phyloP scores from a whole-genome alignment of 2,888 invertebrate species.

The Xestia c-nigrum region DNA sequence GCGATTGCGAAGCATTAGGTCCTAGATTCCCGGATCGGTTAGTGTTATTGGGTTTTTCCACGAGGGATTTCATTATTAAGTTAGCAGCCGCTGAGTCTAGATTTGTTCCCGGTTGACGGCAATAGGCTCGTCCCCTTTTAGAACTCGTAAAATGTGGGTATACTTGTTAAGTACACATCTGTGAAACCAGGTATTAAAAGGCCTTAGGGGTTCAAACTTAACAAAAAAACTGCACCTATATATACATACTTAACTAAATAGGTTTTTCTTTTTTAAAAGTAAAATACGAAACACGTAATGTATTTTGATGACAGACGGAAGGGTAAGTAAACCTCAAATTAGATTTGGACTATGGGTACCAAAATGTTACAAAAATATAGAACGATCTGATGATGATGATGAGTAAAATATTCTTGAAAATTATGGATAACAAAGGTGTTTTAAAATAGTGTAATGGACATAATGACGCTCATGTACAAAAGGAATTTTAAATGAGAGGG shows the following conservation, averaged over 20 bases:
- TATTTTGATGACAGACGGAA: too few species aligned
- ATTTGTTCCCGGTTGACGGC: too few species aligned
- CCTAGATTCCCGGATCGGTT: neutral
- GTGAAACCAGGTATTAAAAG: neutral
- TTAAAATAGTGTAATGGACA: neutral
- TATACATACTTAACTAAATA: neutral
- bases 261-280: neutral
- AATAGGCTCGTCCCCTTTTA: too few species aligned
- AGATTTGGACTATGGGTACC: too few species aligned
- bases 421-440: neutral
- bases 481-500: slow-evolving; percentile 13
- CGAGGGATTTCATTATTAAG: too few species aligned
- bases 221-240: neutral
- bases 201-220: neutral
- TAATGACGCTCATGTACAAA: slow-evolving; percentile 11
- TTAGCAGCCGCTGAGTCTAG: too few species aligned
- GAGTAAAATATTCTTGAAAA: neutral
- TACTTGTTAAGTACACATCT: too few species aligned
- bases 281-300: too few species aligned
- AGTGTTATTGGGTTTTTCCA: too few species aligned
- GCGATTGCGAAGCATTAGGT: too few species aligned
- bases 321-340: neutral
- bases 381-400: too few species aligned
- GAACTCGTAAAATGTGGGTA: neutral
- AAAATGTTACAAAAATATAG: neutral